These are phyloP conservation scores for Matsumurasca onukii DNA, from an alignment of 1,140 invertebrate genomes.

Conservation along the genomic window DNA sequence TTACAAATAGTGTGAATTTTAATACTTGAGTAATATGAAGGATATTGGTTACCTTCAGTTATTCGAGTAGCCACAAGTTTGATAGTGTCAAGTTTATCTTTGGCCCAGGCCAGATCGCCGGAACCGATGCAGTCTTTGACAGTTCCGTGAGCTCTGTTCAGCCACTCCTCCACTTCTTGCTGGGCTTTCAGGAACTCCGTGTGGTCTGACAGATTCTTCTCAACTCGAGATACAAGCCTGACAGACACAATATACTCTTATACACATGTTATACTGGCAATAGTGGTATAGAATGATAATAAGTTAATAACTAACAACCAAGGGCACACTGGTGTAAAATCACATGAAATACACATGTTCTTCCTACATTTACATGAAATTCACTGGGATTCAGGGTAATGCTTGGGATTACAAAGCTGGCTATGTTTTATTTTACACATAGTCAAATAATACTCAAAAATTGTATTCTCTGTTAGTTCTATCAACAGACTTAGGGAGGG, in stretches of 20 bases:
- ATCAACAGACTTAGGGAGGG: no score
- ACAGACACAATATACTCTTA: conserved; percentile 14
- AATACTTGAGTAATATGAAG: not conserved
- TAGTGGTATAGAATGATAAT: no score
- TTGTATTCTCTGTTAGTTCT: no score
- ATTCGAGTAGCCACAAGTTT: conserved; percentile 44
- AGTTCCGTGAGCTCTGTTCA: conserved; percentile 71
- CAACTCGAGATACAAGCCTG: conserved; percentile 73
- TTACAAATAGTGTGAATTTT: not conserved
- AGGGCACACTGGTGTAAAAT: no score
- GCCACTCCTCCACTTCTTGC: conserved; percentile 78
- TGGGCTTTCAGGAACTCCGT: conserved; percentile 86
- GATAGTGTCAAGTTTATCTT: conserved; percentile 79
- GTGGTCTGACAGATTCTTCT: conserved; percentile 86
- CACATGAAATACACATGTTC: no score
- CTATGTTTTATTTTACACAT: no score
- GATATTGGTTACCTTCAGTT: conserved; percentile 40
- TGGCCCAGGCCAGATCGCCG: conserved; percentile 74
- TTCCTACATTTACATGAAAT: no score
- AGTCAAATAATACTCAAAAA: no score
- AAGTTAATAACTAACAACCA: no score
- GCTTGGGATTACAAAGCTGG: no score
- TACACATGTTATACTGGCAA: no score
- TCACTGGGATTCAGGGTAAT: no score
- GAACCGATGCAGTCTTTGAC: conserved; percentile 80